Evolutionary conservation across 2,888 invertebrate genomes (phyloP).

Genomic region (Ectemnius cavifrons): DNA sequence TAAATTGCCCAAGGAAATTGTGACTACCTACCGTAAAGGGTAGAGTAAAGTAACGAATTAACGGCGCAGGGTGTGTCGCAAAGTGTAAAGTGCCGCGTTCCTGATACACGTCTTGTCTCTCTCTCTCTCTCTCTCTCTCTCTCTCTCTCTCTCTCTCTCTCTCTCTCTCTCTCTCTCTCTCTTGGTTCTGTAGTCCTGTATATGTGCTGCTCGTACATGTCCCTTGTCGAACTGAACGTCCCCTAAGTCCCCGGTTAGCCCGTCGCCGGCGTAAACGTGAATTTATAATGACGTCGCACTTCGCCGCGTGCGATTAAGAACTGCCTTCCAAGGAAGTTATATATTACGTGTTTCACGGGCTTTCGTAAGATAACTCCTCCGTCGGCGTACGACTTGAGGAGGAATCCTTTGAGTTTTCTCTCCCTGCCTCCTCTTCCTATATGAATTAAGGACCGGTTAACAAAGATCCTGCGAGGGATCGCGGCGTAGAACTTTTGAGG

Average conservation of each 20-base stretch:
- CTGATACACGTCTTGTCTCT: slow-evolving; percentile 37
- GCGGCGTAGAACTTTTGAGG: neutral
- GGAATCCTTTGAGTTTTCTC: neutral
- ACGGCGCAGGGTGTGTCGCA: slow-evolving; percentile 64
- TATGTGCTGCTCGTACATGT: no score
- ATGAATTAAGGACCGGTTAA: neutral
- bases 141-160: neutral
- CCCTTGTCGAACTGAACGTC: neutral
- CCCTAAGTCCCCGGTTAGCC: neutral
- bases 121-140: neutral
- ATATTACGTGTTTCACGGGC: slow-evolving; percentile 52
- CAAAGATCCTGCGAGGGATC: neutral
- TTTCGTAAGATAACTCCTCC: slow-evolving; percentile 32
- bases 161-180: neutral
- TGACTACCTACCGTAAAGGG: slow-evolving; percentile 62
- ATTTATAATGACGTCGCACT: slow-evolving; percentile 63
- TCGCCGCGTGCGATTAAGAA: slow-evolving; percentile 54
- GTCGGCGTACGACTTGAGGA: neutral
- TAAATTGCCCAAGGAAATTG: slow-evolving; percentile 61
- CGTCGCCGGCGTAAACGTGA: slow-evolving; percentile 49
- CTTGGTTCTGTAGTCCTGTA: neutral
- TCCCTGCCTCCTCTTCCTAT: neutral
- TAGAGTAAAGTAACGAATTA: slow-evolving; percentile 66
- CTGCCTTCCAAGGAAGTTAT: slow-evolving; percentile 59
- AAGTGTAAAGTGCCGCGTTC: slow-evolving; percentile 63